Evolutionary conservation across 1,140 invertebrate genomes (phyloP).

Genomic region (Zophobas atratus): DNA sequence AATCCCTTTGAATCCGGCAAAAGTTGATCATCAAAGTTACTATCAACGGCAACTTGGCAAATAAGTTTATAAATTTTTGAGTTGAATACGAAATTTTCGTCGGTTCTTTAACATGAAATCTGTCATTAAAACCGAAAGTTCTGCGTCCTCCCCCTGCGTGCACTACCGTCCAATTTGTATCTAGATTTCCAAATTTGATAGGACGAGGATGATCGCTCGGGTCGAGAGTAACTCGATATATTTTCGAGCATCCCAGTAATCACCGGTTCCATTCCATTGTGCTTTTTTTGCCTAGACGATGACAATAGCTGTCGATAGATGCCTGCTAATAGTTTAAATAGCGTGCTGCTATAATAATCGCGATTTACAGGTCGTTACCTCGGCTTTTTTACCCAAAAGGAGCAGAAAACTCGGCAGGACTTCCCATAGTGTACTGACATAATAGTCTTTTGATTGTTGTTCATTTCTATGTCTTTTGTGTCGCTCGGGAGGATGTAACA

Average conservation of each 20-base stretch:
- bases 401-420: constrained; percentile 5
- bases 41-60: too few species aligned
- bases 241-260: constrained; percentile 37
- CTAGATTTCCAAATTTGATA: constrained; percentile 34
- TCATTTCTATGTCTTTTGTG: constrained; percentile 37
- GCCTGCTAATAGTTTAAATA: constrained; percentile 39
- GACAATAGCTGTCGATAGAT: constrained; percentile 36
- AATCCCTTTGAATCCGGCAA: too few species aligned
- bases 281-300: constrained; percentile 23
- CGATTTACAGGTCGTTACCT: constrained; percentile 30
- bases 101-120: too few species aligned
- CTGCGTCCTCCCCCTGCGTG: not conserved
- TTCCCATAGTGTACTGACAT: constrained; percentile 28
- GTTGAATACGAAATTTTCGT: not conserved
- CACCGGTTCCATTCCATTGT: constrained; percentile 23
- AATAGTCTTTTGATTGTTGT: constrained; percentile 36
- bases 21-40: too few species aligned
- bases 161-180: constrained; percentile 8
- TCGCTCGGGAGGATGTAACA: constrained; percentile 17
- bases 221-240: constrained; percentile 24
- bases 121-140: not conserved
- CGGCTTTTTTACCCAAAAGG: constrained; percentile 20
- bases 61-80: too few species aligned
- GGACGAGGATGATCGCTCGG: constrained; percentile 5
- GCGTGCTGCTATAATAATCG: constrained; percentile 9